A percentile compares a stretch with the other conserved stretches of the same genome.
These are phyloP conservation scores for Botrylloides violaceus DNA, from an alignment of 23 tunicate species.

Conservation along the genomic window DNA sequence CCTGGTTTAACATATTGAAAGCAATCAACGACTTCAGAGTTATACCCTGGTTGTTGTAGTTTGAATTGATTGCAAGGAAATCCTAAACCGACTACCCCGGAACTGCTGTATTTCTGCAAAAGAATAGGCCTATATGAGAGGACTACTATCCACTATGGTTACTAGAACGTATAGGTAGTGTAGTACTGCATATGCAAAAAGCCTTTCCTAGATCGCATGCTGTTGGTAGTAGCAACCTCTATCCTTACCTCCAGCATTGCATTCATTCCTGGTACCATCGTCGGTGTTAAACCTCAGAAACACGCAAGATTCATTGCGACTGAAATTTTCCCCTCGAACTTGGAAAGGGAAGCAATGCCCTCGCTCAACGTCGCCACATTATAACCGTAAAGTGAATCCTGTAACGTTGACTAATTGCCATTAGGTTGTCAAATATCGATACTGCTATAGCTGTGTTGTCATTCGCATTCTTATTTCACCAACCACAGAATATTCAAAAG, in stretches of 20 bases:
- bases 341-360: background rate
- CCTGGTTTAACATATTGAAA: conserved; percentile 41
- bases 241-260: conserved; percentile 34
- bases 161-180: background rate
- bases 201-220: too few species aligned
- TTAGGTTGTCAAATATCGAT: too few species aligned
- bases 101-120: background rate
- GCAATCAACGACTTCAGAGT: conserved; percentile 19
- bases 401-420: background rate
- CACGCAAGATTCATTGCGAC: conserved; percentile 46
- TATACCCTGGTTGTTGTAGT: conserved; percentile 38
- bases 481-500: too few species aligned
- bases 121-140: background rate
- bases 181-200: background rate
- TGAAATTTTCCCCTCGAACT: conserved; percentile 26
- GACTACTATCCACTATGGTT: background rate
- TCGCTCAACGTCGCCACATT: background rate
- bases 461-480: too few species aligned
- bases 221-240: too few species aligned
- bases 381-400: conserved; percentile 17
- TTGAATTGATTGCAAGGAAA: conserved; percentile 48
- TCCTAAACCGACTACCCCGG: conserved; percentile 24
- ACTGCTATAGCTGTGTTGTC: too few species aligned
- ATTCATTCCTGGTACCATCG: conserved; percentile 44
- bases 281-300: conserved; percentile 52